These are phyloP conservation scores for Alcis repandata DNA, from an alignment of 2,888 invertebrate genomes.

Conservation along the genomic window DNA sequence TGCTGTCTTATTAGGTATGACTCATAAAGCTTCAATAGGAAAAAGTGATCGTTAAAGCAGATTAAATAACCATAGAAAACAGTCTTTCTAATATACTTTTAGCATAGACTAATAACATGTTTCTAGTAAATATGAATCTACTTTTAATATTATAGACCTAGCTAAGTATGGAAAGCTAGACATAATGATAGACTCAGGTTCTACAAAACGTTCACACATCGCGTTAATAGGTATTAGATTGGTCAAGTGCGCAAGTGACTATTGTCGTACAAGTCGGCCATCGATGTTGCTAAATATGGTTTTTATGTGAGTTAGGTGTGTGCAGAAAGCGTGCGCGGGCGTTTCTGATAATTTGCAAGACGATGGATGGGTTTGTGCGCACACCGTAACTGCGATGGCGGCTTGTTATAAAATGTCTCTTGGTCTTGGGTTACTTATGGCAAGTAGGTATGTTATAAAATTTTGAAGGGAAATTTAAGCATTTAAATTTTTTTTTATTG, in stretches of 20 bases:
- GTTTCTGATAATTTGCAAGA: slow-evolving; percentile 78
- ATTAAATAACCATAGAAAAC: neutral
- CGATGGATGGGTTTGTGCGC: slow-evolving; percentile 62
- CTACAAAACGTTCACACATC: slow-evolving; percentile 46
- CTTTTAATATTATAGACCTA: slow-evolving; percentile 4
- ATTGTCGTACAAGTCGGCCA: slow-evolving; percentile 59
- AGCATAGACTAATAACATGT: too few species aligned
- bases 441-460: too few species aligned
- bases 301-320: slow-evolving; percentile 76
- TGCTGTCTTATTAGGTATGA: neutral
- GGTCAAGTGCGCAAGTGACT: slow-evolving; percentile 55
- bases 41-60: neutral
- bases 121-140: slow-evolving; percentile 1
- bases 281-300: slow-evolving; percentile 72
- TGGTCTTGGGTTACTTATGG: slow-evolving; percentile 42
- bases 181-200: slow-evolving; percentile 22
- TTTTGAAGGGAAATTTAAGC: too few species aligned
- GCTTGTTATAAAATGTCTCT: slow-evolving; percentile 57
- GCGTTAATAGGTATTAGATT: slow-evolving; percentile 48
- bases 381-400: slow-evolving; percentile 68
- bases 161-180: slow-evolving; percentile 22
- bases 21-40: neutral
- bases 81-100: neutral
- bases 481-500: too few species aligned
- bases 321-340: slow-evolving; percentile 83